Evolutionary conservation across 2,888 invertebrate species (phyloP), one percentile per base, ranked within the genome.

Genomic region (Cheilosia urbana): DNA sequence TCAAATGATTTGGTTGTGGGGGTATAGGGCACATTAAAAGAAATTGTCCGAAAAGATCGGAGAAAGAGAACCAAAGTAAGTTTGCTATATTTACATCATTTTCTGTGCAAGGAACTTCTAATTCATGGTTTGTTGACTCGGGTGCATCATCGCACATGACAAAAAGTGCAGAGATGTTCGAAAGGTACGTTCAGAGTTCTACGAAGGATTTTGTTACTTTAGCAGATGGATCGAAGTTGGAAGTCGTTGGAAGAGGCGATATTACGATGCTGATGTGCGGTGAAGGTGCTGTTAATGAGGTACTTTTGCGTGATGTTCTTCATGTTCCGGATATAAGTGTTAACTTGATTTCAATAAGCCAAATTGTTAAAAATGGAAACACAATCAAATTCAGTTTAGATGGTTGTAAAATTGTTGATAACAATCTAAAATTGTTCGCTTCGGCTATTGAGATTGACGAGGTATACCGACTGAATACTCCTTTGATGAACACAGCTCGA

Each of bases 301-400:
- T 55, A 0, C 27, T 55, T 30, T 0, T 51, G 4, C 27, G 19
- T 15, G 51, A 62, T 27, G 72, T 60, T 0, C 71, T 72, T 17
- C 45, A 62, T 53, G 60, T 72, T 24, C 51, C 60, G 3, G 51
- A 40, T 17, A 72, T 72, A 53, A 53, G 30, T 19, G 21, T 62
- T n/a, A 72, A 72, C 40, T 11, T 62, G 9, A 21, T 72, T 4
- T 72, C 72, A 4, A 62, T n/a, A n/a, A n/a, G n/a, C n/a, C n/a
- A n/a, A n/a, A n/a, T 62, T n/a, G 4, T 53, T 0, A 62, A 72
- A 19, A 60, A 30, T 11, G 30, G 53, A 30, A 72, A 62, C n/a
- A 6, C 11, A 42, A 21, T 42, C 34, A 2, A 72, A 21, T 72
- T 72, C n/a, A 15, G 58, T 62, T 2, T 1, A 9, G 15, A 30